phyloP scores from a whole-genome alignment of 2,888 invertebrate genomes.

The Caenorhabditis doughertyi region DNA sequence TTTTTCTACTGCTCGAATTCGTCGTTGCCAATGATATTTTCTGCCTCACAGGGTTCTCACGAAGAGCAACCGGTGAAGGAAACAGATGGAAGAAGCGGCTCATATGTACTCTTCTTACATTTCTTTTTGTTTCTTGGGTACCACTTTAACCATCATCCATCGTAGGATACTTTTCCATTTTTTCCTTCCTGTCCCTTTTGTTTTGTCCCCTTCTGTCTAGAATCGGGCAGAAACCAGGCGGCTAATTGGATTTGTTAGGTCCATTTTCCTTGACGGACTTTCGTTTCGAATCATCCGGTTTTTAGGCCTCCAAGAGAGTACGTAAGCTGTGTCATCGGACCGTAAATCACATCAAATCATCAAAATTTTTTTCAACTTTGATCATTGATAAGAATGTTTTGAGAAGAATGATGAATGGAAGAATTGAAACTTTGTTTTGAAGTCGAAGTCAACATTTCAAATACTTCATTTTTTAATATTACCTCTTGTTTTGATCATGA shows the following conservation, averaged over 20 bases:
- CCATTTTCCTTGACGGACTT: slow-evolving; percentile 40
- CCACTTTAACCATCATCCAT: slow-evolving; percentile 31
- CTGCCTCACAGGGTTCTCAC: slow-evolving; percentile 52
- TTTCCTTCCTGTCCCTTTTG: slow-evolving; percentile 8
- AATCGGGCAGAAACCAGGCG: slow-evolving; percentile 52
- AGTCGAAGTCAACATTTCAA: neutral
- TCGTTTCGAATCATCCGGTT: slow-evolving; percentile 41
- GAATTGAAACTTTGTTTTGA: neutral
- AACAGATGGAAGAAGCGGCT: neutral
- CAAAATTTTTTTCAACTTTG: neutral
- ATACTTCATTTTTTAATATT: no score
- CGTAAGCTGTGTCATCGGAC: slow-evolving; percentile 40
- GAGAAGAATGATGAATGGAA: neutral
- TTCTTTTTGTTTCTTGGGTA: slow-evolving; percentile 5
- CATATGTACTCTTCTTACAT: slow-evolving; percentile 21
- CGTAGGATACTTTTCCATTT: neutral
- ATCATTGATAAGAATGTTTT: slow-evolving; percentile 3
- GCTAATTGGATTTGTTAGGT: slow-evolving; percentile 61
- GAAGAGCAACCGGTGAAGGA: slow-evolving; percentile 17
- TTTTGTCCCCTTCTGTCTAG: slow-evolving; percentile 56
- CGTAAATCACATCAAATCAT: slow-evolving; percentile 51
- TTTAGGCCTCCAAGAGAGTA: slow-evolving; percentile 14
- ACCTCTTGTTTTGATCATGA: no score
- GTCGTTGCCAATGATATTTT: slow-evolving; percentile 59
- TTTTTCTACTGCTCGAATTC: slow-evolving; percentile 41